Conservation (phyloP, 2,797 vertebrate genomes). For the Eospalax fontanierii region DNA sequence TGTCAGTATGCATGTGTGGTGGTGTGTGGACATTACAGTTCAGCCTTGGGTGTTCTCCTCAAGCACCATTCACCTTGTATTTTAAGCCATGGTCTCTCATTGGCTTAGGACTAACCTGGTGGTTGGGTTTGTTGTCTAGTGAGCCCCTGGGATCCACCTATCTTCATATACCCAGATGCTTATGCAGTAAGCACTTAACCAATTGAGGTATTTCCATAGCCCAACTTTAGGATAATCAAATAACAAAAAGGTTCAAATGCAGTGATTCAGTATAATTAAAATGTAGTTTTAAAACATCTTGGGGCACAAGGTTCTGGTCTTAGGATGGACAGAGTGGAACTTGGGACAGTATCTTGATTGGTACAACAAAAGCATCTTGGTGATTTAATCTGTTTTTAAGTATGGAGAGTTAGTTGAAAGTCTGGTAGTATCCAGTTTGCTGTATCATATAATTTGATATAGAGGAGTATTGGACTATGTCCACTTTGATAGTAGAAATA, state of each 20-base stretch:
- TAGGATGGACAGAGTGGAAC: background rate
- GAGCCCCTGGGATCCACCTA: background rate
- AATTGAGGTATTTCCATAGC: background rate
- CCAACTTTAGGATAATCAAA: background rate
- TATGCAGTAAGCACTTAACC: too few species aligned
- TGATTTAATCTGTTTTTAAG: constrained; percentile 26
- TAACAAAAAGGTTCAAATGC: constrained; percentile 21
- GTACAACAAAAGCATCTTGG: background rate
- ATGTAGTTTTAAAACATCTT: constrained; percentile 34
- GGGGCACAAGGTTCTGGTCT: too few species aligned
- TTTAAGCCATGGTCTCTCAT: background rate
- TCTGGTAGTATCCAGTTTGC: background rate
- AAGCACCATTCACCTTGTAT: background rate
- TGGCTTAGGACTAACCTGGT: background rate
- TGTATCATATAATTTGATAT: constrained; percentile 21
- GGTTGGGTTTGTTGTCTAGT: too few species aligned
- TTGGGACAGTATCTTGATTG: background rate
- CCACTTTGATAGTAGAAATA: constrained; percentile 21
- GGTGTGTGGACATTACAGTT: too few species aligned
- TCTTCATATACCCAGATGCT: background rate
- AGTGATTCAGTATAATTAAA: constrained; percentile 50
- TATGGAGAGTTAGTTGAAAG: constrained; percentile 39
- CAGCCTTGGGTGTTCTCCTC: too few species aligned
- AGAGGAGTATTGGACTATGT: constrained; percentile 41
- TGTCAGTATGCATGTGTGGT: too few species aligned